Conservation (phyloP, 1,140 invertebrate genomes). For the Phymorhynchus buccinoides region DNA sequence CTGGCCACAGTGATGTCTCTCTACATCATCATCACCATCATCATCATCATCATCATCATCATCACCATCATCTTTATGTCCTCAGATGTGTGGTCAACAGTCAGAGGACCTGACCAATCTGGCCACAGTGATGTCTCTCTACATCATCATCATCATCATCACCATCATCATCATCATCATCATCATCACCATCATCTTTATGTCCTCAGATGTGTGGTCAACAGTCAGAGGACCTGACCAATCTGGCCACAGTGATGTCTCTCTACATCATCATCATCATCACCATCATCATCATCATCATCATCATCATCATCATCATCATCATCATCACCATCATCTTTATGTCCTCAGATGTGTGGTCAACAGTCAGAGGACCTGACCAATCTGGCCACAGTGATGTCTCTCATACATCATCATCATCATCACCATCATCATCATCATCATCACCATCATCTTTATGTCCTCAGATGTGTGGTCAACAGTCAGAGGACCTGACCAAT, state of each 20-base stretch:
- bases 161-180: too few relatives aligned
- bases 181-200: too few relatives aligned
- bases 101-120: slow-evolving; percentile 85
- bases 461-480: slow-evolving; percentile 66
- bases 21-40: too few relatives aligned
- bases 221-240: slow-evolving; percentile 80
- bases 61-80: neutral
- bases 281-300: too few relatives aligned
- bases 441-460: neutral
- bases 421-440: too few relatives aligned
- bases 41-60: too few relatives aligned
- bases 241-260: slow-evolving; percentile 98
- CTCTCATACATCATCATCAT: too few relatives aligned
- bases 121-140: slow-evolving; percentile 98
- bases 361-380: slow-evolving; percentile 78
- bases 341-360: slow-evolving; percentile 70
- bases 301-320: too few relatives aligned
- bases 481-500: slow-evolving; percentile 82
- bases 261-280: too few relatives aligned
- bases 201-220: slow-evolving; percentile 65
- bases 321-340: too few relatives aligned
- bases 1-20: slow-evolving; percentile 98
- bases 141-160: too few relatives aligned
- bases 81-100: slow-evolving; percentile 67
- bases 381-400: slow-evolving; percentile 98